Evolutionary conservation across 2,113 vertebrate species (phyloP).

Genomic region (Amphiprion percula): DNA sequence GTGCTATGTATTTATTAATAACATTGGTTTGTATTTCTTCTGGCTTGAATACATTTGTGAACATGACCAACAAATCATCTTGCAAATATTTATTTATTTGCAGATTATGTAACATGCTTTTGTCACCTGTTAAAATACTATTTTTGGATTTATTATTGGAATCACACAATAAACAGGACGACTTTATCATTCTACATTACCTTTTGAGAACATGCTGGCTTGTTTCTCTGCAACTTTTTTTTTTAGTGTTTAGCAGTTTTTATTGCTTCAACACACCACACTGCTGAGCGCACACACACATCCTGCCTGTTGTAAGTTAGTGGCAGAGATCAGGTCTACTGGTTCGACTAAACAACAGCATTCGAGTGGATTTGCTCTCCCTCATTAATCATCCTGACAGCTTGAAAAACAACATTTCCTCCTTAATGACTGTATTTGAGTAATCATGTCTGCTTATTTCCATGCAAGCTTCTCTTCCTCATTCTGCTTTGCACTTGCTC

Average conservation of each 20-base stretch:
- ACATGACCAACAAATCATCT: background rate
- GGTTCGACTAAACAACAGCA: slow-evolving; percentile 99
- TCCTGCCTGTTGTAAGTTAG: slow-evolving; percentile 91
- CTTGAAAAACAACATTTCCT: slow-evolving; percentile 99
- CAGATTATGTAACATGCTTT: background rate
- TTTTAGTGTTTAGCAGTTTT: background rate
- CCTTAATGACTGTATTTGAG: slow-evolving; percentile 99
- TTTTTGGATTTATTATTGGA: background rate
- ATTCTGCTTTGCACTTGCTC: slow-evolving; percentile 21
- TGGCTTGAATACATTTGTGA: background rate
- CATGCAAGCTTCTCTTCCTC: slow-evolving; percentile 67
- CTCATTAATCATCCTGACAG: slow-evolving; percentile 99
- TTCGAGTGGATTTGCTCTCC: slow-evolving; percentile 93
- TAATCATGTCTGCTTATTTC: slow-evolving; percentile 93
- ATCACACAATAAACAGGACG: background rate
- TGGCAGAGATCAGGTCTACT: slow-evolving; percentile 92
- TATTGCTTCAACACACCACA: slow-evolving; percentile 13
- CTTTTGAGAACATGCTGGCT: background rate
- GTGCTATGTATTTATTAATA: background rate
- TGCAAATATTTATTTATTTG: background rate
- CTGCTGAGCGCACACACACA: slow-evolving; percentile 39
- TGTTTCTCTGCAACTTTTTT: slow-evolving; percentile 7
- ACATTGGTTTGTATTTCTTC: background rate
- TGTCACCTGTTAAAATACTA: background rate
- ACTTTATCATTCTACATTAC: background rate